A percentile compares a stretch with the other conserved stretches of the same genome.
Evolutionary conservation across 2,797 vertebrate species (phyloP).

Genomic region (Pseudochromis fuscus): DNA sequence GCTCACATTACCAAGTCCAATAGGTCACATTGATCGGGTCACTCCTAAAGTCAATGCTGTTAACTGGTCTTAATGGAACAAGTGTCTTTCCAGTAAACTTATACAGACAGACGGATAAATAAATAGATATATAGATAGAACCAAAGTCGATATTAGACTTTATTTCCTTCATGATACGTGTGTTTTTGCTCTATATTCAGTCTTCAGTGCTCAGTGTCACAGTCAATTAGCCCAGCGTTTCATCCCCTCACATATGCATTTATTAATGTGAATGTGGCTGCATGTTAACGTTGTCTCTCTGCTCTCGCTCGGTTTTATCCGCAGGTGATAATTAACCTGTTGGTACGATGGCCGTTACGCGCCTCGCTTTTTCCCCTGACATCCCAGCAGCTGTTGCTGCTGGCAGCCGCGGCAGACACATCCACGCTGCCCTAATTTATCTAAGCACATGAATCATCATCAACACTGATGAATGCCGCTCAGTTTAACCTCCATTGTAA

Average conservation of each 20-base stretch:
- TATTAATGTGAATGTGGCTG: constrained; percentile 25
- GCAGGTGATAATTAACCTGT: constrained; percentile 75
- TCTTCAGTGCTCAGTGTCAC: constrained; percentile 18
- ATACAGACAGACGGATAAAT: not conserved
- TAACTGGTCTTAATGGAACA: constrained; percentile 58
- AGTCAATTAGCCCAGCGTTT: constrained; percentile 23
- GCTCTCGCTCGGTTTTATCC: constrained; percentile 23
- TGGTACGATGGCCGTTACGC: constrained; percentile 34
- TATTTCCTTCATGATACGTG: not conserved
- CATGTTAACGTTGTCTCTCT: constrained; percentile 17
- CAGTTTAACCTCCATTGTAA: constrained; percentile 60
- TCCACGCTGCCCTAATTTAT: constrained; percentile 30
- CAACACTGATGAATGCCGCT: constrained; percentile 48
- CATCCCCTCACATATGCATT: constrained; percentile 22
- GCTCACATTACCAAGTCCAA: constrained; percentile 61
- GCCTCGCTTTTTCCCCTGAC: constrained; percentile 29
- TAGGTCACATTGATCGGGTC: constrained; percentile 67
- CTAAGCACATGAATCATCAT: constrained; percentile 65
- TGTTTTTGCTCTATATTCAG: constrained; percentile 4
- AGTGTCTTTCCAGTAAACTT: constrained; percentile 8
- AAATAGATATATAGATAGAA: not conserved
- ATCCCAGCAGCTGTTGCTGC: constrained; percentile 62
- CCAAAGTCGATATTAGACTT: not conserved
- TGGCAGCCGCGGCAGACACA: constrained; percentile 44
- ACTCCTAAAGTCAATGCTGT: constrained; percentile 42